phyloP scores from a whole-genome alignment of 2,888 invertebrate species.

The Nymphalis urticae region DNA sequence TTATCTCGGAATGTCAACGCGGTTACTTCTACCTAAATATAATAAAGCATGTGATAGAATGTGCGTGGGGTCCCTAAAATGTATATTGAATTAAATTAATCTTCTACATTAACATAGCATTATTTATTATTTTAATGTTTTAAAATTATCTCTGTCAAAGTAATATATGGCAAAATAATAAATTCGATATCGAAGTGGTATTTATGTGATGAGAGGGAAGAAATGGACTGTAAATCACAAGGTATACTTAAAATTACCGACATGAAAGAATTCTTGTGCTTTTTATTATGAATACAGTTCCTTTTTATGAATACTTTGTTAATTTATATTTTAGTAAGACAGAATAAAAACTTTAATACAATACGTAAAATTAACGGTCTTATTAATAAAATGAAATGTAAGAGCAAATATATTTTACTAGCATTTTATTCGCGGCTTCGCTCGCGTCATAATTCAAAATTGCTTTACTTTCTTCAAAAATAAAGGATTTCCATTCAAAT shows the following conservation, averaged over 20 bases:
- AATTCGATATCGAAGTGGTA: slow-evolving; percentile 26
- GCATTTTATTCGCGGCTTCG: no score
- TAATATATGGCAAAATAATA: slow-evolving; percentile 25
- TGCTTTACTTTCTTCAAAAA: no score
- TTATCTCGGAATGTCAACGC: slow-evolving; percentile 44
- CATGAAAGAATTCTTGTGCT: slow-evolving; percentile 2
- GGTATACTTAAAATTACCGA: slow-evolving; percentile 15
- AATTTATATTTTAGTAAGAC: no score
- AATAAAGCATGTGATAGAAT: slow-evolving; percentile 30
- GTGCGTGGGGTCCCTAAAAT: slow-evolving; percentile 33
- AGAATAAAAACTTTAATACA: neutral
- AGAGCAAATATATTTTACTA: no score
- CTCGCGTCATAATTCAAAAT: no score
- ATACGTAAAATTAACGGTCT: neutral
- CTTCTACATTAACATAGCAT: slow-evolving; percentile 30
- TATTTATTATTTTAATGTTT: slow-evolving; percentile 37
- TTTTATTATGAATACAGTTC: neutral
- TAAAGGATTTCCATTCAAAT: no score
- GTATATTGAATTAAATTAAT: slow-evolving; percentile 39
- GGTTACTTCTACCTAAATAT: slow-evolving; percentile 31
- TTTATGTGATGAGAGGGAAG: slow-evolving; percentile 19
- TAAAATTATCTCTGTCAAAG: slow-evolving; percentile 23
- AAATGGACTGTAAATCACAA: slow-evolving; percentile 29
- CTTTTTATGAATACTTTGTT: no score
- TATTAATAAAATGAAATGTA: no score